Base-by-base conservation (phyloP, 1,140 invertebrate species). In the Hylyphantes graminicola region DNA sequence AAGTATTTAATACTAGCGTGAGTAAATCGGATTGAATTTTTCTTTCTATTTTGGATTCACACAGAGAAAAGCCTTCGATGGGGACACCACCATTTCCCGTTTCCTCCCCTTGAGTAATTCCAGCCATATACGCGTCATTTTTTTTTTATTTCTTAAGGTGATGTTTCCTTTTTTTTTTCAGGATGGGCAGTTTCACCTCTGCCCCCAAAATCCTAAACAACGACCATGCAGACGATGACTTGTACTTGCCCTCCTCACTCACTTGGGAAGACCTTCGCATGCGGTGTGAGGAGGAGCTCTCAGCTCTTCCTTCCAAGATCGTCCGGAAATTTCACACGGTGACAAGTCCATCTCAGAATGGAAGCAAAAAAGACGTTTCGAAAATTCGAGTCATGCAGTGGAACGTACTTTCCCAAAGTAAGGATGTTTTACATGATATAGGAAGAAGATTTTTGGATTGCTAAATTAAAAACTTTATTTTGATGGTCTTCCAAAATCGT, bases 321-420 rank as follows among this genome's bases (percentile, higher is more conserved):
- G 88, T 88, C 61, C 87, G 92, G 67, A 87, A 87, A 48, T 88
- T 87, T 64, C 53, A 80, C 5, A 72, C 59, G 7, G 61, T 81
- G 7, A 74, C 10, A n/a, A n/a, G n/a, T n/a, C n/a, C n/a, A 5
- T n/a, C 67, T n/a, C 48, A 67, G 61, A 86, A 63, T 17, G 73
- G 63, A 55, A 86, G 61, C 7, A 55, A 53, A 21, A 17, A 68
- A 12, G 48, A 68, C 15, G 86, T 87, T 13, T 13, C n/a, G 64
- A 64, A 65, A 48, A 83, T 94, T 80, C 90, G 94, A 86, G 87
- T 95, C 19, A 91, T 95, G 86, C 94, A 94, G 87, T 95, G 94
- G 94, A 95, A 95, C 88, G 91, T 94, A 85, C 89, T 95, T 8
- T 93, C 94, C 15, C 94, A 95, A 92, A 93, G 94, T 94, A 91